Evolutionary conservation across 2,797 vertebrate species (phyloP).

Genomic region (Lepidocolaptes lacrymiger): DNA sequence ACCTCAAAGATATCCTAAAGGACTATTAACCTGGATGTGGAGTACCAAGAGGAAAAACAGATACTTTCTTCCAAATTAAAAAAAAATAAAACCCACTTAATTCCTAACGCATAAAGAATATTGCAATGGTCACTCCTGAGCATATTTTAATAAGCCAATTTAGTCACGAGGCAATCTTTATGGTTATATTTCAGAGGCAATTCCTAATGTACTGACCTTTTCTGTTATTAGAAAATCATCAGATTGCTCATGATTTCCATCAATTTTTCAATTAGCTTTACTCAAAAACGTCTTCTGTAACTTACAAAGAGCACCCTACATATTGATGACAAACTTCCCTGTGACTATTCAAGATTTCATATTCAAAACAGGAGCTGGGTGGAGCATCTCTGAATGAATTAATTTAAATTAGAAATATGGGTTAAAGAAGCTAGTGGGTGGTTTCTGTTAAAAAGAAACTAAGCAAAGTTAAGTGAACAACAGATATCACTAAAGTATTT

Average conservation of each 20-base stretch:
- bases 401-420: not conserved
- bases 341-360: not conserved
- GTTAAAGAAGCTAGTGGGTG: not conserved
- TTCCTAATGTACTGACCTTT: slow-evolving; percentile 27
- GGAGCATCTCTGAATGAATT: not conserved
- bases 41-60: not conserved
- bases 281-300: not conserved
- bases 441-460: not conserved
- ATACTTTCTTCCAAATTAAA: not conserved
- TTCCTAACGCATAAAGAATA: not conserved
- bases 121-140: not conserved
- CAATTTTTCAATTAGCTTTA: not conserved
- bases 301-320: not conserved
- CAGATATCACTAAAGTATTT: not conserved
- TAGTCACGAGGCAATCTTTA: not conserved
- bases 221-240: slow-evolving; percentile 4
- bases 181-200: not conserved
- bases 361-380: not conserved
- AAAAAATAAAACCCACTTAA: not conserved
- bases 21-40: not conserved
- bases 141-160: not conserved
- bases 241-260: not conserved
- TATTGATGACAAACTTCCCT: not conserved
- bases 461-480: not conserved
- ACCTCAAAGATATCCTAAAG: not conserved